Evolutionary conservation across 2,888 invertebrate species (phyloP), one percentile per base, ranked within the genome.

Genomic region (Amphiduros pacificus): DNA sequence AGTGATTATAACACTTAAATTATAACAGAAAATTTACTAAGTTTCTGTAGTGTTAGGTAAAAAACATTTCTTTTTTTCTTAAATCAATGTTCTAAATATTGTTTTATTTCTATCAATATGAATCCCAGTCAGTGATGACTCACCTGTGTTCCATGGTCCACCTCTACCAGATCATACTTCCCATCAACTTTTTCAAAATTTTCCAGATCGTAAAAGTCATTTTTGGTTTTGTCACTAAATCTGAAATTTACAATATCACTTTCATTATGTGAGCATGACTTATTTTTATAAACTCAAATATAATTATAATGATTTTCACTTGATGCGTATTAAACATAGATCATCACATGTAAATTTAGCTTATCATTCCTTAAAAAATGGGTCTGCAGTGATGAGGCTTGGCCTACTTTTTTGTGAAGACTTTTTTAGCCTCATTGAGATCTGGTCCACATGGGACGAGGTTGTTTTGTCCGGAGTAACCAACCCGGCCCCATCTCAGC

Each of bases 401-500:
- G 20, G 62, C 79, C 68, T 71, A 84, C 84, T 86, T 86, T 67
- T 81, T 77, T 27, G 73, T 72, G 73, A 86, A 86, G 1, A 72
- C 60, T 26, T 70, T 63, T 63, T 83, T 85, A 1, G 86, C 86
- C 40, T 73, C 70, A 2, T 81, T 78, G 9, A 86, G 65, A 65
- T 84, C 77, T 1, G 68, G 63, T 2, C 82, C 83, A 68, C 77
- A 84, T 0, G 76, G 73, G 2, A 75, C 68, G 1, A 85, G 76
- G 51, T 74, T 80, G 65, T 70, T 81, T 73, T 85, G 86, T 0
- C 86, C 86, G 36, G 72, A 73, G 63, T 81, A 81, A 4, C 86
- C 86, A 17, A 87, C 86, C n/a, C 86, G 77, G 1, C 86, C 86
- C 86, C 86, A 86, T 14, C 86, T 77, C 64, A 82, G 78, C 86